Percentiles rank a stretch among this genome's conserved stretches.
phyloP scores from a whole-genome alignment of 2,113 vertebrate genomes.

The Grantiella picta region DNA sequence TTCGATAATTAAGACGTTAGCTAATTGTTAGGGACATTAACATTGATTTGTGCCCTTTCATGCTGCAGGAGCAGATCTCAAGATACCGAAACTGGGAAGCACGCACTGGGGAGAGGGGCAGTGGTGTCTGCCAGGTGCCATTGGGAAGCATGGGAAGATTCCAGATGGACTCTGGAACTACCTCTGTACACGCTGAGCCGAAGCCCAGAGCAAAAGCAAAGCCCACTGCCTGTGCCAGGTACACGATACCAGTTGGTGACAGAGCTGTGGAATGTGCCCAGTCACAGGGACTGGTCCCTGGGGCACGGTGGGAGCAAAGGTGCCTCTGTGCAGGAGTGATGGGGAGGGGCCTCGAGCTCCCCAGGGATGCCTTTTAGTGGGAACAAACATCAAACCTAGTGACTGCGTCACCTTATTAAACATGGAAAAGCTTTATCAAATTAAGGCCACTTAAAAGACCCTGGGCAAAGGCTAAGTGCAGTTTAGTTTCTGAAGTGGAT shows the following conservation, averaged over 20 bases:
- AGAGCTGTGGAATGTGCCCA: neutral
- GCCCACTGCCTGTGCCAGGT: neutral
- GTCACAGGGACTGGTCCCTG: neutral
- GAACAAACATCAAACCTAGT: neutral
- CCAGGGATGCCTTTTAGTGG: neutral
- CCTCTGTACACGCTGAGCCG: accelerated
- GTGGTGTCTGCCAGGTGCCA: neutral
- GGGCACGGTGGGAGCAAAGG: neutral
- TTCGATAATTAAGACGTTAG: constrained; percentile 68
- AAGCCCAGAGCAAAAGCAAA: neutral
- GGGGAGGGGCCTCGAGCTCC: neutral
- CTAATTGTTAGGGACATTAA: constrained; percentile 69
- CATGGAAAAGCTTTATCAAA: constrained; percentile 9
- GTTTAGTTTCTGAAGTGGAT: constrained; percentile 16
- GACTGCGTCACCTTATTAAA: constrained; percentile 23
- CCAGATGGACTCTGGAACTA: neutral
- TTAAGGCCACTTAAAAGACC: constrained; percentile 27
- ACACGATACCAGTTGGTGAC: accelerated
- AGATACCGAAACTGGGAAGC: neutral
- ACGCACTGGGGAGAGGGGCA: neutral
- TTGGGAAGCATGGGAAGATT: neutral
- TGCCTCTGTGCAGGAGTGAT: accelerated
- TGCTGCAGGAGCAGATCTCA: neutral
- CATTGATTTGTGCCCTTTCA: constrained; percentile 69
- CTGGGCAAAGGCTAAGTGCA: constrained; percentile 45